Evolutionary conservation across 2,797 vertebrate species (phyloP).

Genomic region (Tamandua tetradactyla): DNA sequence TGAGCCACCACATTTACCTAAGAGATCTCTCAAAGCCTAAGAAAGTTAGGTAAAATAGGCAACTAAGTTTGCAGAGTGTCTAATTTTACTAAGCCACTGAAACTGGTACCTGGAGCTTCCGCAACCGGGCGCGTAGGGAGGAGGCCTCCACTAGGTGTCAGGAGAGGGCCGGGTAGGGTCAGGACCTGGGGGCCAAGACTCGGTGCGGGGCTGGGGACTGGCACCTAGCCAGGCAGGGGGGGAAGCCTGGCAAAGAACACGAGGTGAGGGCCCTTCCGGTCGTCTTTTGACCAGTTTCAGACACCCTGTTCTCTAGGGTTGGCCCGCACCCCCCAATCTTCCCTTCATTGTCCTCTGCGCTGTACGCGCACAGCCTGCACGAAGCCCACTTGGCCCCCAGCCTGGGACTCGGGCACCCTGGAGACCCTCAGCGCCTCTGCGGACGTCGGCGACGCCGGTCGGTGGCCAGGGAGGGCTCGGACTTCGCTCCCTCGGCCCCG

Average conservation of each 20-base stretch:
- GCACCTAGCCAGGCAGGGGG: no score
- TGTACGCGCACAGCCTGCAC: neutral
- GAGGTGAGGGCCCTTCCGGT: neutral
- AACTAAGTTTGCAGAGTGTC: neutral
- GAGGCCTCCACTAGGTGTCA: conserved; percentile 44
- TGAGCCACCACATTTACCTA: neutral
- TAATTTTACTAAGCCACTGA: neutral
- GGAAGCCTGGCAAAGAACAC: neutral
- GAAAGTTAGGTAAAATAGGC: neutral
- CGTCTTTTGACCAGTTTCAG: neutral
- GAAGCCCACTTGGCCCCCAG: neutral
- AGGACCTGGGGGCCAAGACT: neutral
- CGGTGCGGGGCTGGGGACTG: neutral
- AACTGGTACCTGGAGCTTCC: neutral
- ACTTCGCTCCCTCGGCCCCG: neutral
- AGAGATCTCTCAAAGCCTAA: neutral
- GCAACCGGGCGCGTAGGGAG: neutral
- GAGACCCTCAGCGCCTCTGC: neutral
- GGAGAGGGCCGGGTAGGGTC: neutral
- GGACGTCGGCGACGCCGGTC: neutral
- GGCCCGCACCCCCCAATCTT: neutral
- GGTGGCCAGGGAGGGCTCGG: no score
- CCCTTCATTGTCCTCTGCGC: neutral
- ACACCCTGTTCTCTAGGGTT: neutral
- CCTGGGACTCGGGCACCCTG: neutral